A percentile compares a stretch with the other conserved stretches of the same genome.
Conservation (phyloP, 2,797 vertebrate genomes). For the Simalia tracyae region DNA sequence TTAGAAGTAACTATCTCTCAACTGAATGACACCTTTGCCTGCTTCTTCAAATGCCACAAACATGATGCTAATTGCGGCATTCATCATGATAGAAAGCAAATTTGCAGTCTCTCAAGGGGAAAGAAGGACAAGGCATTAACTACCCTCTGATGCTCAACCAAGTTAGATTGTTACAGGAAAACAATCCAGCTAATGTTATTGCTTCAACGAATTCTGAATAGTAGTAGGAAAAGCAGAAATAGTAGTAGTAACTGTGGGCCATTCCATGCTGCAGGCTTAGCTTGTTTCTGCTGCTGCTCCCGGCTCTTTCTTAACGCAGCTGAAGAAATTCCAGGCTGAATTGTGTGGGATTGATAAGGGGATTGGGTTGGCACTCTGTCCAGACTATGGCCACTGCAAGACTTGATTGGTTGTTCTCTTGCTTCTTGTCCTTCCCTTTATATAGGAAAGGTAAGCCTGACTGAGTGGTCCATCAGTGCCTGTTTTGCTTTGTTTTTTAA, state of each 20-base stretch:
- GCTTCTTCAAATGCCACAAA: slow-evolving; percentile 32
- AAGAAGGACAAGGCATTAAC: neutral
- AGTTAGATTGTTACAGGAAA: neutral
- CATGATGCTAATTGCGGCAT: slow-evolving; percentile 37
- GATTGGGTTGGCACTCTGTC: no score
- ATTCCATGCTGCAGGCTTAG: neutral
- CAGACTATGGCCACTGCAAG: no score
- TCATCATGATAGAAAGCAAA: slow-evolving; percentile 11
- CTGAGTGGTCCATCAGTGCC: no score
- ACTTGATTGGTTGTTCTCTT: no score
- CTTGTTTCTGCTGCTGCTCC: neutral
- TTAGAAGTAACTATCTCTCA: slow-evolving; percentile 11
- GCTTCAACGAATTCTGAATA: neutral
- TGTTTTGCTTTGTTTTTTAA: no score
- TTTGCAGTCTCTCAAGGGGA: neutral
- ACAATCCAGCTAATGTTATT: neutral
- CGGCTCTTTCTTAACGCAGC: neutral
- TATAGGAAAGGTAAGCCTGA: no score
- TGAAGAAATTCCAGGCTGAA: no score
- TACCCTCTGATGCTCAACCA: neutral
- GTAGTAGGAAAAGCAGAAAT: neutral
- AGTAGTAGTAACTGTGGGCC: neutral
- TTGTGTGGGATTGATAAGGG: no score
- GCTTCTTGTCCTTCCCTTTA: no score
- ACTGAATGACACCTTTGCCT: slow-evolving; percentile 30